Base-by-base conservation (phyloP, 2,113 vertebrate species). In the Caretta caretta region DNA sequence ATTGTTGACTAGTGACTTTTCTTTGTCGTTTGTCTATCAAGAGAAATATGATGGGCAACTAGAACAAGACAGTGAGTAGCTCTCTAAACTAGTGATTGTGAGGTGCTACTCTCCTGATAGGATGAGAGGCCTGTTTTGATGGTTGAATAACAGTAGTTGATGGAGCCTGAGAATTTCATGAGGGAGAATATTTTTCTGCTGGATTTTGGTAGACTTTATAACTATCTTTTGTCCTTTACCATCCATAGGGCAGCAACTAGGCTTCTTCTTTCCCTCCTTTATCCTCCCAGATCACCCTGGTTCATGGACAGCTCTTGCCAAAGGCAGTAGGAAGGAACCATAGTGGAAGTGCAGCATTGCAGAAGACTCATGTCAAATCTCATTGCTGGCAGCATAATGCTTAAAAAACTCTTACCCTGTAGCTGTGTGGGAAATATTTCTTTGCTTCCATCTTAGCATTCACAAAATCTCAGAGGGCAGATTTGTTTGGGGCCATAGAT, bases 401-500 rank as follows among this genome's bases (percentile, higher is more conserved):
- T 84, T 93, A 78, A 76, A 93, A 92, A 87, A 83, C 31, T 88
- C 46, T 88, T 86, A 82, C 10, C 24, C 29, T 86, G 49, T 12
- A 90, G 24, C 80, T 94, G 31, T n/a, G 86, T 29, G 17, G 87
- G 49, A 95, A 96, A 93, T 88, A 95, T 80, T 93, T 90, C 76
- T 93, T 96, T 95, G n/a, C 56, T 53, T 94, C 87, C 75, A 95
- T 89, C 50, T 92, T 95, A 75, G 35, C 90, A 78, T 92, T 76
- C 3, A 4, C 42, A 76, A 27, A 76, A 48, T 46, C 72, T 92
- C 79, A 65, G 87, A 56, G 78, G 92, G 72, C 11, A 95, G 51
- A 91, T 95, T 93, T 94, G 53, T 93, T 97, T 96, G 92, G 81
- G 88, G 94, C 90, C 90, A 53, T 90, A 96, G 96, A 96, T 83